Evolutionary conservation across 2,888 invertebrate species (phyloP).

Genomic region (Ectropis crepuscularia): DNA sequence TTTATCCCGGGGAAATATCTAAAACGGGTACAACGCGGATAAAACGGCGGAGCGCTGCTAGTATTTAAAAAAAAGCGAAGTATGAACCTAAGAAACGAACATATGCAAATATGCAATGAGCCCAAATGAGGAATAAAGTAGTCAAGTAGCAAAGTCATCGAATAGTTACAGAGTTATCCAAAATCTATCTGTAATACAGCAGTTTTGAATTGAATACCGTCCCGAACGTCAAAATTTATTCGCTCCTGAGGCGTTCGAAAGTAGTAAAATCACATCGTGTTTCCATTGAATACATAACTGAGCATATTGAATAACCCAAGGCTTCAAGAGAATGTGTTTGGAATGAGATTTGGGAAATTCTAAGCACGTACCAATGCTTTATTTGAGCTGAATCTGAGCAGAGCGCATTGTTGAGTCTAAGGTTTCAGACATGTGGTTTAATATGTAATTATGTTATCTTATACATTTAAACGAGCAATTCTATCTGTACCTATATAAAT

Average conservation of each 20-base stretch:
- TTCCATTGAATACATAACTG: slow-evolving; percentile 45
- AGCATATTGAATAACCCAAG: slow-evolving; percentile 47
- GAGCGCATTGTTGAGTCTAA: slow-evolving; percentile 24
- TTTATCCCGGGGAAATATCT: no score
- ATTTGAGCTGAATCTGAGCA: slow-evolving; percentile 38
- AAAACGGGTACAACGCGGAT: no score
- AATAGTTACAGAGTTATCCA: slow-evolving; percentile 25
- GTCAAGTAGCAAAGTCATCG: slow-evolving; percentile 8
- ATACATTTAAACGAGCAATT: no score
- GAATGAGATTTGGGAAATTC: slow-evolving; percentile 54
- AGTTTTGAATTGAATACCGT: slow-evolving; percentile 30
- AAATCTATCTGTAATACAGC: slow-evolving; percentile 23
- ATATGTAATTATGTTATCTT: background rate
- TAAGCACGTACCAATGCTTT: slow-evolving; percentile 51
- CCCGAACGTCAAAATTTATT: slow-evolving; percentile 35
- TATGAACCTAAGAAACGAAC: no score
- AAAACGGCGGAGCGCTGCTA: no score
- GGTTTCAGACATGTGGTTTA: background rate
- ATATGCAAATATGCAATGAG: background rate
- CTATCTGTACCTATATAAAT: no score
- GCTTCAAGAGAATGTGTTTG: slow-evolving; percentile 45
- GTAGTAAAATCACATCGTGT: slow-evolving; percentile 40
- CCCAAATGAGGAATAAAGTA: background rate
- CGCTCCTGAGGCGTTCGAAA: slow-evolving; percentile 41
- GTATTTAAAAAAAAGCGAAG: no score